Conservation (phyloP, 1,140 invertebrate species). For the Panagrolaimus sp. region DNA sequence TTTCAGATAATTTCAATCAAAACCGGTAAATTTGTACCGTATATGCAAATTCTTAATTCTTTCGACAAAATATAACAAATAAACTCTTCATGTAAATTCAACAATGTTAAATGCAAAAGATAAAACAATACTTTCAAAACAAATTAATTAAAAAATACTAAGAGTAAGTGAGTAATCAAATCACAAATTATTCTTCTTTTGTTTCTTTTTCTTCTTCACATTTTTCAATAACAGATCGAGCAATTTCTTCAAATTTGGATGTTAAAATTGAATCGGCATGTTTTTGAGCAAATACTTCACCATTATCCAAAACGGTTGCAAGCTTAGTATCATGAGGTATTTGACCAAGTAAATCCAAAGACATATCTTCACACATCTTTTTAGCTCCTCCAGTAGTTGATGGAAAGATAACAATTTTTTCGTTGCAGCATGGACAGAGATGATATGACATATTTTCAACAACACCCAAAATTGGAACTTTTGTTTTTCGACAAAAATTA, state of each 20-base stretch:
- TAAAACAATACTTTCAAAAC: no score
- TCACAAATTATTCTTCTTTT: no score
- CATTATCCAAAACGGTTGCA: conserved; percentile 41
- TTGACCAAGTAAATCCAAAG: conserved; percentile 44
- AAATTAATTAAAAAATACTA: no score
- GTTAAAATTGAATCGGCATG: conserved; percentile 38
- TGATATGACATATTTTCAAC: conserved; percentile 87
- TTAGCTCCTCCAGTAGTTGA: conserved; percentile 56
- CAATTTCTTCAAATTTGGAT: conserved; percentile 42
- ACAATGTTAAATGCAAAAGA: no score
- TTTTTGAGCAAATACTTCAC: conserved; percentile 50
- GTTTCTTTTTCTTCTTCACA: conserved; percentile 33
- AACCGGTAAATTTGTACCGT: no score
- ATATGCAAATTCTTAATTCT: no score
- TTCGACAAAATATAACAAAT: no score
- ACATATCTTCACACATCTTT: conserved; percentile 51
- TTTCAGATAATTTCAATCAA: no score
- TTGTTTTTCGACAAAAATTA: conserved; percentile 78
- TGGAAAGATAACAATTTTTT: conserved; percentile 46
- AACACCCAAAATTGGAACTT: conserved; percentile 75
- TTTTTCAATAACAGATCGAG: conserved; percentile 25
- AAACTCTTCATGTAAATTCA: no score
- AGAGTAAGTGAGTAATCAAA: no score
- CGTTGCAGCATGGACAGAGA: conserved; percentile 78
- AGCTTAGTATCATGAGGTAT: conserved; percentile 50